Conservation (phyloP, 2,113 vertebrate species). For the Etia nguti region DNA sequence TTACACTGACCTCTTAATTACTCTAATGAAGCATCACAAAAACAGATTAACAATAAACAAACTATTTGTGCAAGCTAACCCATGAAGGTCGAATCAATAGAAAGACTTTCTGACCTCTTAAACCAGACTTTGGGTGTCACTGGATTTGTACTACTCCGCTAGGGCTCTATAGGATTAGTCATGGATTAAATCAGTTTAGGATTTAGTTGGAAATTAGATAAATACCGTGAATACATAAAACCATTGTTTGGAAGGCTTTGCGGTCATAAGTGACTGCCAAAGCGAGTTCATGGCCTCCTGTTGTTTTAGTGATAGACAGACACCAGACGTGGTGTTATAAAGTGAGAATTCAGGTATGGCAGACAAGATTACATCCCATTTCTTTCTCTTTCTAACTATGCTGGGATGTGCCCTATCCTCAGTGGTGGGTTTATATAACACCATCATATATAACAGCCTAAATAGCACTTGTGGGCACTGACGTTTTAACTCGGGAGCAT, state of each 20-base stretch:
- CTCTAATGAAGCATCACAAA: conserved; percentile 23
- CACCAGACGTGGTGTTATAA: background rate
- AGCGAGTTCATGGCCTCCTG: background rate
- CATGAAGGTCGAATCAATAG: conserved; percentile 12
- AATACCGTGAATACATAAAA: background rate
- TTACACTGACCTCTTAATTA: conserved; percentile 45
- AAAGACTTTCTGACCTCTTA: background rate
- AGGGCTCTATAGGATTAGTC: conserved; percentile 23
- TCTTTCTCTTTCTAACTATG: background rate
- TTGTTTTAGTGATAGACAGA: background rate
- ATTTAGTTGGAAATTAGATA: background rate
- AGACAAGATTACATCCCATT: background rate
- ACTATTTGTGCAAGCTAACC: conserved; percentile 3
- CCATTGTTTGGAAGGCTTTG: background rate
- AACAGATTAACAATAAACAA: conserved; percentile 14
- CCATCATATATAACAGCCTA: background rate
- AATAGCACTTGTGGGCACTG: background rate
- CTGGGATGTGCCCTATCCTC: background rate
- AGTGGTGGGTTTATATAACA: conserved; percentile 16
- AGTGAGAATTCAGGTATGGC: background rate
- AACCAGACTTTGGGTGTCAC: background rate
- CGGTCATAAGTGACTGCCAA: background rate
- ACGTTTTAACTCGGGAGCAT: background rate
- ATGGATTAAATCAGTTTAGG: conserved; percentile 26
- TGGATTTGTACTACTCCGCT: background rate